Evolutionary conservation across 1,140 invertebrate species (phyloP).

Genomic region (Papilio helenus): DNA sequence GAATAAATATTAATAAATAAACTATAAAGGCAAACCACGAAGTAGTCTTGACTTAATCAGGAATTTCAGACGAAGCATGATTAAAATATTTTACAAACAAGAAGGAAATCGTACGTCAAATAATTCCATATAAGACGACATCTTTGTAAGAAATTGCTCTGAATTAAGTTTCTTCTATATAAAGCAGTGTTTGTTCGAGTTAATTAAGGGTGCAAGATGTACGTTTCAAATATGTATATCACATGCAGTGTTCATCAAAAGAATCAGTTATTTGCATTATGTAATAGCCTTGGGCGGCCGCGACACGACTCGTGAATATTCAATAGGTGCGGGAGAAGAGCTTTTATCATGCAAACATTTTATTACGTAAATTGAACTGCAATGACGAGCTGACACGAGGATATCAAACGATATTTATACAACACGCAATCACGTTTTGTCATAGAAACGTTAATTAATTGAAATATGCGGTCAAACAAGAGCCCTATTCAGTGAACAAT

Average conservation of each 20-base stretch:
- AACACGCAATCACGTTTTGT: constrained; percentile 2
- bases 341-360: constrained; percentile 22
- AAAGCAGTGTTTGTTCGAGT: neutral
- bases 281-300: neutral
- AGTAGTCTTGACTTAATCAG: too few species aligned
- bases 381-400: neutral
- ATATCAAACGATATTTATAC: neutral
- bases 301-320: constrained; percentile 2
- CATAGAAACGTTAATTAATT: constrained; percentile 2
- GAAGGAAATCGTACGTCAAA: too few species aligned
- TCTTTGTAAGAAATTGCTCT: too few species aligned
- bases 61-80: too few species aligned
- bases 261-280: constrained; percentile 12
- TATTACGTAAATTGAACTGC: constrained; percentile 4
- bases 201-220: neutral
- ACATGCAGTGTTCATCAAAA: neutral
- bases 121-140: too few species aligned
- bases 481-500: neutral
- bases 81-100: too few species aligned
- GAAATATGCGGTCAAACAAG: neutral
- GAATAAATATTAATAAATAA: too few species aligned
- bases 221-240: neutral
- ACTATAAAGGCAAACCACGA: too few species aligned
- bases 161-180: too few species aligned
- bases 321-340: neutral